Evolutionary conservation across 2,888 invertebrate species (phyloP), one percentile per base, ranked within the genome.

Genomic region (Norana najaformis): DNA sequence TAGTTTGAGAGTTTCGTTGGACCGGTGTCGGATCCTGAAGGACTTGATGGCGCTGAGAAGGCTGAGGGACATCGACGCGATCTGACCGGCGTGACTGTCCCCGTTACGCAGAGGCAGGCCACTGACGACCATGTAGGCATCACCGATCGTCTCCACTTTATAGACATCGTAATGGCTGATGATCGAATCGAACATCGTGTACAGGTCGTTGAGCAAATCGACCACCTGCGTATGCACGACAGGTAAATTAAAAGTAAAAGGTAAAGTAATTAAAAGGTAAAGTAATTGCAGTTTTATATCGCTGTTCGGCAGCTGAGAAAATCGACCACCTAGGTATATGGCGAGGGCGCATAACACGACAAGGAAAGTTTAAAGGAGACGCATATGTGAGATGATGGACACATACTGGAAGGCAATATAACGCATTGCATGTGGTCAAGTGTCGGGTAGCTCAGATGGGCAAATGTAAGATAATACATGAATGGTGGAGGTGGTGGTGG

Each of bases 91-190:
- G 91, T 94, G 94, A 88, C 92, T 92, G 91, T 94, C 92, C 0
- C 93, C 94, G 90, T 94, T 94, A 18, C 94, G 91, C 4, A 94
- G 91, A 4, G 94, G 94, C 38, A 94, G 93, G 20, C 94, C 94
- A 47, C 53, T 82, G 53, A 91, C 91, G 38, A 91, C 91, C 91
- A 91, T 91, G 89, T 91, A 91, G 36, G 91, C 91, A 47, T 91
- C 91, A 5, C 91, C 91, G 23, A 94, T 94, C 0, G 94, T 94
- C 91, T 94, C 94, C 91, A 99, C 99, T 95, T 99, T 99, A 95
- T 99, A 99, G 88, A 99, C 99, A 94, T 94, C 94, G 93, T 97
- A 98, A 94, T 97, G 96, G 0, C 97, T 97, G 93, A 98, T 97
- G 91, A 98, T 97, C 0, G 97, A 97, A 94, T 98, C 98, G 93